These are phyloP conservation scores for Gasteruption jaculator DNA, from an alignment of 2,888 invertebrate genomes.

Conservation along the genomic window DNA sequence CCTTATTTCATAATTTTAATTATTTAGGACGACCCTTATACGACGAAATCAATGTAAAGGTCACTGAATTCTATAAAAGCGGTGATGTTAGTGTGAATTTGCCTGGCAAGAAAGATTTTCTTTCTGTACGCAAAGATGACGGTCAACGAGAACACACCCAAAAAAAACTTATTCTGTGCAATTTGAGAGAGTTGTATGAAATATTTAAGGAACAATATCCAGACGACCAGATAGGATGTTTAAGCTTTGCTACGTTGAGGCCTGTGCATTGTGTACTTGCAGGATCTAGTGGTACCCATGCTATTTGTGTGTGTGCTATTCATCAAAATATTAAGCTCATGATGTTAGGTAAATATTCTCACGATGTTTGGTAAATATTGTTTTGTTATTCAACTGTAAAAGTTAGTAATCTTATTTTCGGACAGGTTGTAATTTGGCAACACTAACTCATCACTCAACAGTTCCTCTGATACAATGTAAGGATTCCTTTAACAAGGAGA, in stretches of 20 bases:
- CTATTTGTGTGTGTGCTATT: slow-evolving; percentile 26
- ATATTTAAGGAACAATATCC: slow-evolving; percentile 15
- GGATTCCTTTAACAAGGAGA: slow-evolving; percentile 8
- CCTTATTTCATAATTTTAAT: slow-evolving; percentile 9
- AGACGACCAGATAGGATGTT: slow-evolving; percentile 20
- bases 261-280: slow-evolving; percentile 25
- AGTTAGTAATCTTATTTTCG: no score
- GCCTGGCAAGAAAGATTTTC: slow-evolving; percentile 25
- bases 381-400: background rate
- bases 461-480: slow-evolving; percentile 1
- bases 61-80: slow-evolving; percentile 16
- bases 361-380: background rate
- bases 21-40: slow-evolving; percentile 13
- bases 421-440: background rate
- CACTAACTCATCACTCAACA: background rate
- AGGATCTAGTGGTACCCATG: slow-evolving; percentile 24
- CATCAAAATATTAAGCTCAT: slow-evolving; percentile 28
- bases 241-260: slow-evolving; percentile 22
- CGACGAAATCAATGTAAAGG: slow-evolving; percentile 14
- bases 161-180: slow-evolving; percentile 17
- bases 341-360: slow-evolving; percentile 19
- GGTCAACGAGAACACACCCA: slow-evolving; percentile 16
- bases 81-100: slow-evolving; percentile 18
- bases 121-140: slow-evolving; percentile 17
- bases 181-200: slow-evolving; percentile 22